Evolutionary conservation across 2,888 invertebrate species (phyloP), one percentile per base, ranked within the genome.

Genomic region (Napeogenes sylphis): DNA sequence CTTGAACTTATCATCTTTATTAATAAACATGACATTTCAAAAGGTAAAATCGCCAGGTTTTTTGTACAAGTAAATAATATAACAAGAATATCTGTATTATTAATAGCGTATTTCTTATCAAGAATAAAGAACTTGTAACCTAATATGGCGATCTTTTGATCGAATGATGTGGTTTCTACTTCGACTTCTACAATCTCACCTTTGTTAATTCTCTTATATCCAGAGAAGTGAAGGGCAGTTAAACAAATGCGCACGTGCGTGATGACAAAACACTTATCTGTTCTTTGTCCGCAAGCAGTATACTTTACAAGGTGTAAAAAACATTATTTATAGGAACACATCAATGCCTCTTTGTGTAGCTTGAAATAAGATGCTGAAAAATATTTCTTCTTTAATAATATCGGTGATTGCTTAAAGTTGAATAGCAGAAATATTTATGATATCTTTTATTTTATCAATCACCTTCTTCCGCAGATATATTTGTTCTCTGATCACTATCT

Each of bases 191-290:
- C 35, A 54, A 51, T 45, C 61, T 35, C 53, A 45, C 57, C 70
- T 73, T 78, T 79, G 76, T 77, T 71, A 63, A 54, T 54, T 61
- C 67, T 66, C 70, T 73, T 78, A 76, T 75, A 72, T 69, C 71
- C 69, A 71, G 67, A 70, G 62, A 67, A 71, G 71, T 63, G 72
- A 68, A 74, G 73, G 75, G 78, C 73, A 30, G 51, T 30, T 75
- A 74, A 71, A 73, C 77, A 82, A 82, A 80, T 77, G 84, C 77
- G 78, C 85, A 84, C 83, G 83, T 85, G 84, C 78, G 75, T 79
- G 64, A 74, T 76, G 75, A 83, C 78, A 80, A 78, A 79, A 78
- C 75, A 68, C 76, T 83, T 82, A 73, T 78, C 72, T 71, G 73
- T 73, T 75, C 80, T 81, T 80, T 84, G 80, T 84, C 78, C 77